phyloP scores from a whole-genome alignment of 2,113 vertebrate species.

The Rhinolophus sinicus region DNA sequence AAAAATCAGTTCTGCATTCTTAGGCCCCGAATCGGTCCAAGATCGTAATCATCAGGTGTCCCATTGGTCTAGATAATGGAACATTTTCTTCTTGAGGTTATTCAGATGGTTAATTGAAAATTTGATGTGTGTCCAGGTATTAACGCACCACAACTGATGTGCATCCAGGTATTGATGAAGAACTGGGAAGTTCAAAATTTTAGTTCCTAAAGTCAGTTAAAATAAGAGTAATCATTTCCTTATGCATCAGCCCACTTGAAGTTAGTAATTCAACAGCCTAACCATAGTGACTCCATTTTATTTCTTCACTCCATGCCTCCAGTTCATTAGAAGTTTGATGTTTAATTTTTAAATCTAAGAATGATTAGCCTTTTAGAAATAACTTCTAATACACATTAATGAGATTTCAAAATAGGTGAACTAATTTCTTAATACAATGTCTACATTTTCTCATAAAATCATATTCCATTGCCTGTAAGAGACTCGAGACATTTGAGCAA shows the following conservation, averaged over 20 bases:
- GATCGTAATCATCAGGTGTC: not conserved
- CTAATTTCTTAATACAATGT: not conserved
- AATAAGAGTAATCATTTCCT: not conserved
- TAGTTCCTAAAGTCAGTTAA: not conserved
- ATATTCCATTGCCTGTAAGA: not conserved
- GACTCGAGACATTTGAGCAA: not conserved
- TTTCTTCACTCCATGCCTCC: not conserved
- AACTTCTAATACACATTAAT: conserved; percentile 39
- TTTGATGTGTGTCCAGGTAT: not conserved
- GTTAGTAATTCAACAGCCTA: not conserved
- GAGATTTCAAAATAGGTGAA: not conserved
- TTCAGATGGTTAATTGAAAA: not conserved
- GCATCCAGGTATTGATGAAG: not conserved
- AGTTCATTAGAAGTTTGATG: not conserved
- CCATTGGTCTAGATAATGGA: not conserved
- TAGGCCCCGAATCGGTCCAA: not conserved
- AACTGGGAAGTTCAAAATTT: not conserved
- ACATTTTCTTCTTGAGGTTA: not conserved
- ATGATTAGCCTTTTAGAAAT: conserved; percentile 11
- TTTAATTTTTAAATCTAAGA: conserved; percentile 34
- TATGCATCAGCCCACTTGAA: not conserved
- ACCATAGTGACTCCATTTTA: not conserved
- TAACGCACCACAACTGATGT: not conserved
- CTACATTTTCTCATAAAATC: conserved; percentile 26
- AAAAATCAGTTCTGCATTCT: not conserved